A percentile compares a stretch with the other conserved stretches of the same genome.
phyloP scores from a whole-genome alignment of 2,888 invertebrate genomes.

The Norana najaformis region DNA sequence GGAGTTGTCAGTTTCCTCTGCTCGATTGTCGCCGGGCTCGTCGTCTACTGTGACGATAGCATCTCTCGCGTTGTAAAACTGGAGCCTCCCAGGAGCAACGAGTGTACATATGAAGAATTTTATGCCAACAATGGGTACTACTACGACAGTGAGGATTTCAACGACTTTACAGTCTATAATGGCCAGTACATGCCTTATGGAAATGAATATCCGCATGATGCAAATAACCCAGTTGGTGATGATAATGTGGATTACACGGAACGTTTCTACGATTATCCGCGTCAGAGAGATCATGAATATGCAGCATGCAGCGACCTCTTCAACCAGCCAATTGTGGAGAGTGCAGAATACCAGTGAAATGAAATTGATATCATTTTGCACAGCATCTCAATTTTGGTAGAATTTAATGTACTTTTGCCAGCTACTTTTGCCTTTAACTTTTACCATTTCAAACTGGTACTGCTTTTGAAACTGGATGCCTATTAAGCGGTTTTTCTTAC shows the following conservation, averaged over 20 bases:
- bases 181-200: conserved; percentile 19
- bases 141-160: background rate
- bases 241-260: background rate
- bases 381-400: too few species aligned
- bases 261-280: background rate
- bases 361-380: background rate
- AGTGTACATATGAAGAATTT: background rate
- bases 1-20: conserved; percentile 34
- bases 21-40: conserved; percentile 30
- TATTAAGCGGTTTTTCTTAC: too few species aligned
- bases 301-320: background rate
- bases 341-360: background rate
- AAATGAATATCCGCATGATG: background rate
- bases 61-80: conserved; percentile 18
- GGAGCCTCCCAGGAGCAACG: background rate
- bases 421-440: too few species aligned
- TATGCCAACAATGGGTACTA: conserved; percentile 20
- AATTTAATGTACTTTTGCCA: too few species aligned
- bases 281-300: background rate
- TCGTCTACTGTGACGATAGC: conserved; percentile 31
- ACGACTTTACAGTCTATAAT: background rate
- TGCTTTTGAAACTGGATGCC: too few species aligned
- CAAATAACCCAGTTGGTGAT: background rate
- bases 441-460: too few species aligned
- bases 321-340: conserved; percentile 19